These are phyloP conservation scores for Pogonomyrmex barbatus DNA, from an alignment of 1,140 invertebrate species.

Conservation along the genomic window DNA sequence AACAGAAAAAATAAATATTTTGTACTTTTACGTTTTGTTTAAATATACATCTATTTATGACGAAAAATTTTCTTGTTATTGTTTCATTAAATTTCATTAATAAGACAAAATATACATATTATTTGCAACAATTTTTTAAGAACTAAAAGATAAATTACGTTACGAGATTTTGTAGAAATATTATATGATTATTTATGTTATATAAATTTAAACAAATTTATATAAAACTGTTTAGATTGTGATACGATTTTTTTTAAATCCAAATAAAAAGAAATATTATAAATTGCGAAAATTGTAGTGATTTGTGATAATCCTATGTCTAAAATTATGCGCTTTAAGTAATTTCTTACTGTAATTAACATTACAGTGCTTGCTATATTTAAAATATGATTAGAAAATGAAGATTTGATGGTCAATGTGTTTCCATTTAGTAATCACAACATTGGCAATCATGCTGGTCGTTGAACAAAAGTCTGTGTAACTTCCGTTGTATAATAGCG, in stretches of 20 bases:
- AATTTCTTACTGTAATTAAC: too few species aligned
- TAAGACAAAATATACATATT: background rate
- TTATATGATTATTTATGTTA: too few species aligned
- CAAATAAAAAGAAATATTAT: too few species aligned
- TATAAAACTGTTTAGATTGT: too few species aligned
- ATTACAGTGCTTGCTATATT: background rate
- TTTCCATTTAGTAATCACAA: slow-evolving; percentile 10
- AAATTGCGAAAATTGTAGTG: too few species aligned
- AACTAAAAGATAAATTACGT: background rate
- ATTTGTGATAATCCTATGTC: background rate
- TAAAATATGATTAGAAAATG: background rate
- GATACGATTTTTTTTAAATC: too few species aligned
- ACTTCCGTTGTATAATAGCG: slow-evolving; percentile 4
- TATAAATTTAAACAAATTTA: too few species aligned
- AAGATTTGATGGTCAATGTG: background rate
- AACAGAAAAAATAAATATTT: background rate
- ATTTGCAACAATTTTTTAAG: background rate
- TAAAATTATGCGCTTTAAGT: background rate
- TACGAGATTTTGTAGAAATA: background rate
- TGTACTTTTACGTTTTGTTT: background rate
- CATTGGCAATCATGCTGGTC: background rate
- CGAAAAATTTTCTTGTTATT: background rate
- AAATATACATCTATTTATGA: too few species aligned
- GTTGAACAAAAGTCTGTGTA: background rate
- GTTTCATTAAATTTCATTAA: slow-evolving; percentile 12